These are phyloP conservation scores for Trachythela sp. DNA, from an alignment of 64 coral and sea anemone species.

Conservation along the genomic window DNA sequence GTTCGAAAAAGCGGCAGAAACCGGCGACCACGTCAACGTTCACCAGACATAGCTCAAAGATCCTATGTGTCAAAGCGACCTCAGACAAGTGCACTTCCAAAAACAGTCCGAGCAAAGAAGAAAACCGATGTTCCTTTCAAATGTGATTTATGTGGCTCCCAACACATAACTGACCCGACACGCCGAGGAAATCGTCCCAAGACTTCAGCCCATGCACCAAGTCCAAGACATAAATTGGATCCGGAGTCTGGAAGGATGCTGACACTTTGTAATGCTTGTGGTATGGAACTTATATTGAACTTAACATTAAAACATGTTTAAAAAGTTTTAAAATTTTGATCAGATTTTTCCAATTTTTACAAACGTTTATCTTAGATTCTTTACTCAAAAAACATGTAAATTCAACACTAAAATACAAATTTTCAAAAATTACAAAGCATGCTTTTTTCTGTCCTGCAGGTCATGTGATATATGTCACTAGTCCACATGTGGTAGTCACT, in stretches of 20 bases:
- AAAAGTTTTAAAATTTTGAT: not conserved
- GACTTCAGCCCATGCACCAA: slow-evolving; percentile 70
- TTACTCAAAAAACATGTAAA: no score
- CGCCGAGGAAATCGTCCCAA: slow-evolving; percentile 80
- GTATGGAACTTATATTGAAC: slow-evolving; percentile 21
- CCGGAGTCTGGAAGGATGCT: slow-evolving; percentile 78
- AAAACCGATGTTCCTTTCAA: slow-evolving; percentile 69
- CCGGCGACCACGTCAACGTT: not conserved
- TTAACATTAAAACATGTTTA: not conserved
- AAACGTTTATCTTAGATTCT: not conserved
- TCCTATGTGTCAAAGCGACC: not conserved
- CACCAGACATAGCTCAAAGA: not conserved
- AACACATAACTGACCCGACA: slow-evolving; percentile 87
- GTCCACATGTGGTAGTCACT: no score
- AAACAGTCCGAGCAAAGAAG: not conserved
- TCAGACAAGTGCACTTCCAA: not conserved
- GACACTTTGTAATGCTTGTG: slow-evolving; percentile 96
- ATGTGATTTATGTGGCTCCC: slow-evolving; percentile 96
- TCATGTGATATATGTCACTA: no score
- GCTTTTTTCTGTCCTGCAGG: no score
- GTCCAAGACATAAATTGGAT: slow-evolving; percentile 85
- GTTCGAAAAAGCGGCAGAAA: not conserved
- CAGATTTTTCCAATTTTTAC: not conserved
- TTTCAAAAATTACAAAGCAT: no score
- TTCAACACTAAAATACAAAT: not conserved